These are phyloP conservation scores for Tetragonula carbonaria DNA, from an alignment of 2,888 invertebrate genomes.

Conservation along the genomic window DNA sequence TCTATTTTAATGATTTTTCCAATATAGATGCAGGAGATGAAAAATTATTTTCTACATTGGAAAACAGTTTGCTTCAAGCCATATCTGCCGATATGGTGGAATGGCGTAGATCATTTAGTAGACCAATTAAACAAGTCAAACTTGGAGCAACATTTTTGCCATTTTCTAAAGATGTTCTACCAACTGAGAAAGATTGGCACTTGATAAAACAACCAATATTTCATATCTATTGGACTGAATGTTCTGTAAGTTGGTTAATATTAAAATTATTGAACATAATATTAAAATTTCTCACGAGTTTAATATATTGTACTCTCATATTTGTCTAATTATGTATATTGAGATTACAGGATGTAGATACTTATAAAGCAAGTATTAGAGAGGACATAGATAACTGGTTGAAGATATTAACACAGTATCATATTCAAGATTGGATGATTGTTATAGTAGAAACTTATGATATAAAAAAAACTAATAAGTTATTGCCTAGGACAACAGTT, in stretches of 20 bases:
- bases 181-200: slow-evolving; percentile 90
- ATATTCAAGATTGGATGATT: slow-evolving; percentile 96
- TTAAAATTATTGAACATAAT: slow-evolving; percentile 1
- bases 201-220: slow-evolving; percentile 95
- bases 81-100: slow-evolving; percentile 95
- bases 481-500: slow-evolving; percentile 96
- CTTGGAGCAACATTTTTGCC: slow-evolving; percentile 93
- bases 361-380: slow-evolving; percentile 93
- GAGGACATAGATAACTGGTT: slow-evolving; percentile 97
- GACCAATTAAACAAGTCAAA: slow-evolving; percentile 93
- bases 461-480: slow-evolving; percentile 94
- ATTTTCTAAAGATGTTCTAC: slow-evolving; percentile 90
- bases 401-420: slow-evolving; percentile 89
- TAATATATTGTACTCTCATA: neutral
- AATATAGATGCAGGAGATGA: slow-evolving; percentile 92
- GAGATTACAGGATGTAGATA: slow-evolving; percentile 92
- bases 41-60: slow-evolving; percentile 93
- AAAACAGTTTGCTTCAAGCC: slow-evolving; percentile 90
- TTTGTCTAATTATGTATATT: slow-evolving; percentile 21
- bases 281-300: slow-evolving; percentile 7
- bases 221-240: slow-evolving; percentile 98
- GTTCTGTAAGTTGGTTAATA: slow-evolving; percentile 88
- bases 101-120: slow-evolving; percentile 95
- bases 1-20: neutral
- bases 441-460: slow-evolving; percentile 96